A percentile compares a stretch with the other conserved stretches of the same genome.
Evolutionary conservation across 1,140 invertebrate species (phyloP).

Genomic region (Eciton burchellii): DNA sequence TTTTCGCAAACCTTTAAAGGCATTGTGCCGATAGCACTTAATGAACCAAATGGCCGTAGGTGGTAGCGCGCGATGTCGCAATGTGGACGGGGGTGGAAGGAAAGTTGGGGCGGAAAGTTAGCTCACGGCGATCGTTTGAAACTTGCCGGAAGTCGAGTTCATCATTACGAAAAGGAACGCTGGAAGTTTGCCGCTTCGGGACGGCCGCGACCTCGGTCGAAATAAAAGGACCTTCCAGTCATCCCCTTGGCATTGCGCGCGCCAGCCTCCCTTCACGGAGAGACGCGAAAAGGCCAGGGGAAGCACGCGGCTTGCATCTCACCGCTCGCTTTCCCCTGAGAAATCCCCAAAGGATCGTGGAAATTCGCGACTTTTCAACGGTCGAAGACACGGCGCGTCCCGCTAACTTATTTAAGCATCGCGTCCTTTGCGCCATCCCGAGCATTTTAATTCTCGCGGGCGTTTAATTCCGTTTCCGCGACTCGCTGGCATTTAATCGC

Average conservation of each 20-base stretch:
- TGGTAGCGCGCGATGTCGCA: slow-evolving; percentile 43
- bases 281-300: not conserved
- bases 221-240: slow-evolving; percentile 53
- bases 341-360: slow-evolving; percentile 27
- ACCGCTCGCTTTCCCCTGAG: not conserved
- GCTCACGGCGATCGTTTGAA: slow-evolving; percentile 62
- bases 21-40: not conserved
- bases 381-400: slow-evolving; percentile 13
- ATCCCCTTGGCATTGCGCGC: slow-evolving; percentile 21
- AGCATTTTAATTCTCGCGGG: slow-evolving; percentile 52
- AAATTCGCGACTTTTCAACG: slow-evolving; percentile 43
- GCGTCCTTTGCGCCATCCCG: slow-evolving; percentile 24
- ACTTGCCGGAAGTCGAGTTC: slow-evolving; percentile 69
- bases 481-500: not conserved
- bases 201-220: slow-evolving; percentile 21
- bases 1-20: slow-evolving; percentile 43
- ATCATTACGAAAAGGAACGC: slow-evolving; percentile 71
- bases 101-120: slow-evolving; percentile 51
- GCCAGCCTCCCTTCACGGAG: slow-evolving; percentile 6
- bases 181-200: slow-evolving; percentile 58
- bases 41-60: slow-evolving; percentile 42
- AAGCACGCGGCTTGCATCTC: not conserved
- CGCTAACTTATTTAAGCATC: slow-evolving; percentile 57
- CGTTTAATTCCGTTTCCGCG: not conserved
- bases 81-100: slow-evolving; percentile 11